Percentiles rank a stretch among this genome's conserved stretches.
phyloP scores from a whole-genome alignment of 2,888 invertebrate genomes.

The Plagodis dolabraria region DNA sequence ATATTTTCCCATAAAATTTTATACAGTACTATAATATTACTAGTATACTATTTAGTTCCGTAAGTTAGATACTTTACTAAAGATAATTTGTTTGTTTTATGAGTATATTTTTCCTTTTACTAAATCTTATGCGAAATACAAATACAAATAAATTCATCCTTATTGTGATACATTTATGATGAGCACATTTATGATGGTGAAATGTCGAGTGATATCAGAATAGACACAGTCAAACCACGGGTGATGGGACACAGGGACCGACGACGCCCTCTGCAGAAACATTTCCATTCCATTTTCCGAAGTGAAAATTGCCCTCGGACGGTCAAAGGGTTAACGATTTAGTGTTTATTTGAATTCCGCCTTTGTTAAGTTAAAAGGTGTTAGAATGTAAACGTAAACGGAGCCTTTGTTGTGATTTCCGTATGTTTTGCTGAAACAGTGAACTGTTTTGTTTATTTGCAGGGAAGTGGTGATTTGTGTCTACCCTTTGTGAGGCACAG shows the following conservation, averaged over 20 bases:
- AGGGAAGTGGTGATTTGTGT: conserved; percentile 12
- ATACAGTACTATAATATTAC: no score
- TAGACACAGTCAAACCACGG: conserved; percentile 44
- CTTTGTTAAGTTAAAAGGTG: conserved; percentile 83
- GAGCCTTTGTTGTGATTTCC: conserved; percentile 79
- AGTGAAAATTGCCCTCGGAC: conserved; percentile 81
- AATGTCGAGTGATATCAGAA: conserved; percentile 42
- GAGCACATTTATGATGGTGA: no score
- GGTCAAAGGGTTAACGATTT: conserved; percentile 84
- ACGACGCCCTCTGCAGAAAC: conserved; percentile 73
- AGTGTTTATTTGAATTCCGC: conserved; percentile 82
- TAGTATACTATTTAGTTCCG: no score
- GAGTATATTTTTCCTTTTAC: no score
- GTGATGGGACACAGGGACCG: conserved; percentile 52
- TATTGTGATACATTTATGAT: no score
- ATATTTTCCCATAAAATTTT: no score
- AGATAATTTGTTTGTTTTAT: no score
- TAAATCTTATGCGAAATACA: no score
- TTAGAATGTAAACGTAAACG: conserved; percentile 81
- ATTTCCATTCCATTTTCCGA: conserved; percentile 81
- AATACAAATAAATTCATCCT: no score
- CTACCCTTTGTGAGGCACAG: no score
- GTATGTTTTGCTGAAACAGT: conserved; percentile 56
- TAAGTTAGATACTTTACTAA: no score
- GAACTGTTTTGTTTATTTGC: conserved; percentile 43